Conservation (phyloP, 2,888 invertebrate genomes). For the Chrysolina americana region DNA sequence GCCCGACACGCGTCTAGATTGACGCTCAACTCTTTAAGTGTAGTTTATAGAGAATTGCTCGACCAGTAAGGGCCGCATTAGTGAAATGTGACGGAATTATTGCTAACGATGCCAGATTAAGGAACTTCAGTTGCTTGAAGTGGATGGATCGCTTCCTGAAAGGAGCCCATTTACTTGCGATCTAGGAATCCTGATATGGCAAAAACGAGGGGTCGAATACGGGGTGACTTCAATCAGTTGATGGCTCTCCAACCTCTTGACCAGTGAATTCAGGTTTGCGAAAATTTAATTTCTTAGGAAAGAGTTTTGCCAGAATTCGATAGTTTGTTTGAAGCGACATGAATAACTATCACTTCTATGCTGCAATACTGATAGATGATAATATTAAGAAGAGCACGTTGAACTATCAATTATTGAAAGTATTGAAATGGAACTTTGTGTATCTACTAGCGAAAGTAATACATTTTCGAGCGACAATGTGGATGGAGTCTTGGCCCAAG, state of each 20-base stretch:
- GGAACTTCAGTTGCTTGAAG: conserved; percentile 9
- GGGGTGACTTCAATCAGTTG: neutral
- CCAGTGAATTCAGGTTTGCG: neutral
- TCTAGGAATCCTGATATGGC: conserved; percentile 7
- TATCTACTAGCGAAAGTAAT: no score
- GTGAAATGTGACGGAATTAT: conserved; percentile 25
- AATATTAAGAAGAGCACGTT: no score
- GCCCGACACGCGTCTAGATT: conserved; percentile 33
- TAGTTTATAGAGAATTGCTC: conserved; percentile 23
- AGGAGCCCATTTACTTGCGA: conserved; percentile 17
- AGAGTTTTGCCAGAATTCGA: no score
- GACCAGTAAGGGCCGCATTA: conserved; percentile 29
- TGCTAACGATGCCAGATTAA: conserved; percentile 28
- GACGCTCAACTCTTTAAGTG: conserved; percentile 24
- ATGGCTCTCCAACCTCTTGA: neutral
- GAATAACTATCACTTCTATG: no score
- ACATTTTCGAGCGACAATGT: no score
- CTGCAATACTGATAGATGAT: no score
- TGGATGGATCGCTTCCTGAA: conserved; percentile 22
- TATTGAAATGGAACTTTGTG: no score
- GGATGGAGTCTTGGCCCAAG: no score
- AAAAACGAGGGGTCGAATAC: neutral
- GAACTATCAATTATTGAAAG: no score
- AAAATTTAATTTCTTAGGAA: neutral
- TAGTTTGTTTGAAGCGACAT: no score